Evolutionary conservation across 2,888 invertebrate genomes (phyloP).

Genomic region (Sisyra terminalis): DNA sequence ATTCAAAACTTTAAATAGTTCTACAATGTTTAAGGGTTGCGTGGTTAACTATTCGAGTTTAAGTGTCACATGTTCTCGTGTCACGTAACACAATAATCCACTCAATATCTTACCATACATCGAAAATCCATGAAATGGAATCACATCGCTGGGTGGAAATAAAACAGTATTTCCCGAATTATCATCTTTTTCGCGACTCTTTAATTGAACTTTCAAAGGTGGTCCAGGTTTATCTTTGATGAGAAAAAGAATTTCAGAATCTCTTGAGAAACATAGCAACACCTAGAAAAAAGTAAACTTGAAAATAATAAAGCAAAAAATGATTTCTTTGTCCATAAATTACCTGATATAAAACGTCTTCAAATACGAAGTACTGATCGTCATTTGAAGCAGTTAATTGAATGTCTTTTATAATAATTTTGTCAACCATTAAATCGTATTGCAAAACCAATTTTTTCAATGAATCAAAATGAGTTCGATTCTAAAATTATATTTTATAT

Average conservation of each 20-base stretch:
- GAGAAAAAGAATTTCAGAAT: slow-evolving; percentile 59
- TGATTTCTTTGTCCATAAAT: slow-evolving; percentile 1
- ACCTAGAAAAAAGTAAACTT: slow-evolving; percentile 30
- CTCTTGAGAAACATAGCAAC: slow-evolving; percentile 82
- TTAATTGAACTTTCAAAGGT: slow-evolving; percentile 57
- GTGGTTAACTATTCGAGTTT: too few relatives aligned
- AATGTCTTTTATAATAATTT: slow-evolving; percentile 88
- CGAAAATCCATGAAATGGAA: slow-evolving; percentile 93
- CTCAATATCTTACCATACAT: slow-evolving; percentile 69
- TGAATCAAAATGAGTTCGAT: slow-evolving; percentile 57
- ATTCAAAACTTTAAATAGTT: too few relatives aligned
- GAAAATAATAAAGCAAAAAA: slow-evolving; percentile 3
- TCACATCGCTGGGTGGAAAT: slow-evolving; percentile 87
- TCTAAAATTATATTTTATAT: slow-evolving; percentile 30
- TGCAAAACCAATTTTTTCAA: slow-evolving; percentile 69
- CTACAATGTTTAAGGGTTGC: too few relatives aligned
- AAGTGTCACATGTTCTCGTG: too few relatives aligned
- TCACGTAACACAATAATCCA: too few relatives aligned
- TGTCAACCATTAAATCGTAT: slow-evolving; percentile 85
- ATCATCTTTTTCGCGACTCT: slow-evolving; percentile 44
- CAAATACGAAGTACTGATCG: slow-evolving; percentile 95
- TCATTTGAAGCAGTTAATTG: slow-evolving; percentile 93
- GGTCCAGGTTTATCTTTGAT: slow-evolving; percentile 42
- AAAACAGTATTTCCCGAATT: slow-evolving; percentile 45
- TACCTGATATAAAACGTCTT: slow-evolving; percentile 87